Evolutionary conservation across 2,113 vertebrate species (phyloP).

Genomic region (Pterocles burchelli): DNA sequence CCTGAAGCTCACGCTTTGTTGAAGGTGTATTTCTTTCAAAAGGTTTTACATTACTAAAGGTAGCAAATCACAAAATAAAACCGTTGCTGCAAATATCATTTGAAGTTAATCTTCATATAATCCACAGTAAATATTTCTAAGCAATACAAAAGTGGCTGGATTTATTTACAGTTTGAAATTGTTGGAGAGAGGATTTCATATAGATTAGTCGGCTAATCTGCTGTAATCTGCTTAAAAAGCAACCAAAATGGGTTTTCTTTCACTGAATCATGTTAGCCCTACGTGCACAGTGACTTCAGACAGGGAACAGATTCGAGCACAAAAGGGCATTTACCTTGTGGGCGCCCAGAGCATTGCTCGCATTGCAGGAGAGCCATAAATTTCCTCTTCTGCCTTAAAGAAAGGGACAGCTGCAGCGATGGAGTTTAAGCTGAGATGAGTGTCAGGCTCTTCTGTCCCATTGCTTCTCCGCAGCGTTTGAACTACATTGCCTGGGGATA

Average conservation of each 20-base stretch:
- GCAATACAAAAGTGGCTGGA: conserved; percentile 29
- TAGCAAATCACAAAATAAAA: conserved; percentile 23
- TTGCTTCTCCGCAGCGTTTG: neutral
- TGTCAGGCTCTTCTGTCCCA: neutral
- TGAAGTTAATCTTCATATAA: conserved; percentile 55
- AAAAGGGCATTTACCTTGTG: conserved; percentile 7
- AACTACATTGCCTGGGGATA: neutral
- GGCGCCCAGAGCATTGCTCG: neutral
- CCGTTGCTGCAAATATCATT: conserved; percentile 25
- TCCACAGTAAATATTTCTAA: conserved; percentile 57
- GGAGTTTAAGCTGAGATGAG: neutral
- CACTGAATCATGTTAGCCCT: neutral
- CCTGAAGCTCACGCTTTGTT: neutral
- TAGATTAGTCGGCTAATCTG: conserved; percentile 65
- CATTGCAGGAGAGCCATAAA: neutral
- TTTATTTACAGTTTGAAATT: conserved; percentile 58
- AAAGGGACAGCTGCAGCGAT: neutral
- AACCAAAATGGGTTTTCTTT: conserved; percentile 10
- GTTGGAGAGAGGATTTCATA: conserved; percentile 46
- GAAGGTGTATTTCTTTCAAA: neutral
- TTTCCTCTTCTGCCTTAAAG: neutral
- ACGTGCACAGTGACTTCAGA: neutral
- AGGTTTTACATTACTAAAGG: conserved; percentile 32
- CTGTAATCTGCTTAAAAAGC: conserved; percentile 64
- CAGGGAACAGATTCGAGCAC: neutral